phyloP scores from a whole-genome alignment of 2,888 invertebrate species.

The Leistus spinibarbis region DNA sequence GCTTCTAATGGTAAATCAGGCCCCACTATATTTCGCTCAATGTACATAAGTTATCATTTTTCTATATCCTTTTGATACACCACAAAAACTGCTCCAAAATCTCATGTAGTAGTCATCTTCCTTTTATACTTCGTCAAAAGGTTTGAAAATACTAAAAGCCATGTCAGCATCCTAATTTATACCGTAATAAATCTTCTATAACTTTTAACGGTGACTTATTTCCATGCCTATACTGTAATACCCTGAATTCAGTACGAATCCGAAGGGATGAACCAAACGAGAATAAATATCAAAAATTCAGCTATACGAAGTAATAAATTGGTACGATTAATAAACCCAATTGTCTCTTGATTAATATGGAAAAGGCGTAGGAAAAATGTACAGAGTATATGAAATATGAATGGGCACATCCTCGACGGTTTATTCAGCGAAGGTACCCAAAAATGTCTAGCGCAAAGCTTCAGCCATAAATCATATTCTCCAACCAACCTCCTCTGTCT shows the following conservation, averaged over 20 bases:
- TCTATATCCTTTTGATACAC: too few species aligned
- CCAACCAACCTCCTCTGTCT: neutral
- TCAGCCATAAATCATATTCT: neutral
- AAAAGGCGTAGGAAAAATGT: neutral
- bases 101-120: too few species aligned
- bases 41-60: too few species aligned
- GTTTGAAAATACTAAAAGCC: too few species aligned
- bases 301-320: neutral
- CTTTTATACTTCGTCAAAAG: too few species aligned
- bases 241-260: neutral
- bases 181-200: too few species aligned
- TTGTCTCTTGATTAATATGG: neutral
- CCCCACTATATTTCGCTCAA: too few species aligned
- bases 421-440: neutral
- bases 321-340: neutral
- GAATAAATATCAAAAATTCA: neutral
- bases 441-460: neutral
- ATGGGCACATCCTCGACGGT: constrained; percentile 9
- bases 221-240: neutral
- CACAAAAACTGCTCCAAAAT: too few species aligned
- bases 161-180: too few species aligned
- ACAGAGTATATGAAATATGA: neutral
- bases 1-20: too few species aligned
- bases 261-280: neutral
- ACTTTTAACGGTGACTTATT: too few species aligned